Base-by-base conservation (phyloP, 1,140 invertebrate species). In the Araneus ventricosus region DNA sequence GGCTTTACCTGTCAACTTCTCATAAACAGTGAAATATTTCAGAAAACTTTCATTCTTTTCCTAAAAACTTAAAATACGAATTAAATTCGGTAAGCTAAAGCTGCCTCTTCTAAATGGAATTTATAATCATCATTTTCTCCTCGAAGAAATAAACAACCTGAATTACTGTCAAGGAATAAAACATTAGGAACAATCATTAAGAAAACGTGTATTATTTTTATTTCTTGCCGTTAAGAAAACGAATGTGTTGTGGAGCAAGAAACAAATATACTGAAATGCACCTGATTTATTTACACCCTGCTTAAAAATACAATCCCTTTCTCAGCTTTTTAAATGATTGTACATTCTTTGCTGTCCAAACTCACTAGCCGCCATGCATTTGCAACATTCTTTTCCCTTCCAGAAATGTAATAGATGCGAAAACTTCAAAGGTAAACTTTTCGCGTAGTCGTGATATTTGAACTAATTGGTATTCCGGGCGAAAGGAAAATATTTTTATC, bases 401-500 rank as follows among this genome's bases (percentile, higher is more conserved):
- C 30, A 27, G 52, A 84, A 92, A 92, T 86, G 91, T 87, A 87
- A 92, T 92, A 92, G 86, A 92, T 92, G 67, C 84, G 91, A 92
- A 92, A 92, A 87, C 84, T 92, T 92, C 84, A 92, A 92, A 87
- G 91, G 91, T 92, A 92, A 92, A 92, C 27, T 86, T 92, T 92
- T 17, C 14, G 37, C 37, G 57, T 10, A 34, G 41, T 75, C 70
- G 84, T 57, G 84, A 92, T 92, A 92, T 92, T 92, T 75, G 67
- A 86, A 79, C 91, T 92, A 92, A 92, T 92, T 92, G 91, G 82
- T 92, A 92, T 92, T 92, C 91, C 59, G 61, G 27, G 80, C 37
- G 52, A 79, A 57, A 34, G 41, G 39, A 57, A 92, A 87, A 92
- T 86, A 92, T 92, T 86, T 92, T 92, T 92, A 86, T 92, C 45